phyloP scores from a whole-genome alignment of 2,888 invertebrate genomes.

The Malachius bipustulatus region DNA sequence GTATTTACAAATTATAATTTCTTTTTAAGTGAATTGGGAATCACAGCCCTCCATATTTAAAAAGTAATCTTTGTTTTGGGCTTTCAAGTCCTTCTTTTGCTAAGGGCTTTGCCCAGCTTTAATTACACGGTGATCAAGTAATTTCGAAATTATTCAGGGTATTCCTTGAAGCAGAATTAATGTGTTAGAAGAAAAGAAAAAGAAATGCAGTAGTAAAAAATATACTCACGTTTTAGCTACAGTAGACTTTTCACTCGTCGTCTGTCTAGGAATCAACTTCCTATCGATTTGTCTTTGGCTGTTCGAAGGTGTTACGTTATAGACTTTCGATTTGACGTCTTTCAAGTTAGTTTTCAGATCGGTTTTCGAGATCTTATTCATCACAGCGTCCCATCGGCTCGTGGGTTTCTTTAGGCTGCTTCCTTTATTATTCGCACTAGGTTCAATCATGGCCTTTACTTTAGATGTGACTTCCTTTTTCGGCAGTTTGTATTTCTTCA shows the following conservation, averaged over 20 bases:
- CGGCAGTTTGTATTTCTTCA: conserved; percentile 65
- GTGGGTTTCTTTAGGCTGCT: conserved; percentile 42
- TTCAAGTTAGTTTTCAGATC: conserved; percentile 65
- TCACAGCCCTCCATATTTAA: too few species aligned
- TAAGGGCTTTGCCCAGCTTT: too few species aligned
- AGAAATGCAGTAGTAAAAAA: conserved; percentile 4
- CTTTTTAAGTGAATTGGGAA: too few species aligned
- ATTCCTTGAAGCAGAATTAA: too few species aligned
- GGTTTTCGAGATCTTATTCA: conserved; percentile 67
- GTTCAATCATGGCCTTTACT: conserved; percentile 59
- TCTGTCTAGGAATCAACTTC: conserved; percentile 16
- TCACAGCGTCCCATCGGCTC: conserved; percentile 73
- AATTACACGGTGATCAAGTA: too few species aligned
- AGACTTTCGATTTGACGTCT: conserved; percentile 76
- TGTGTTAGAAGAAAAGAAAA: too few species aligned
- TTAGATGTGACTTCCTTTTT: conserved; percentile 68
- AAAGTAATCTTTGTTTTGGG: too few species aligned
- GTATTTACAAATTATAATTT: too few species aligned
- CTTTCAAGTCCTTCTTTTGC: too few species aligned
- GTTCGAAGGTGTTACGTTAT: conserved; percentile 21
- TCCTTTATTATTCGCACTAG: conserved; percentile 40
- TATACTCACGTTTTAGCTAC: conserved; percentile 30
- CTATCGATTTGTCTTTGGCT: conserved; percentile 7
- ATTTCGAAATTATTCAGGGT: too few species aligned
- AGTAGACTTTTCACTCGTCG: conserved; percentile 22